Evolutionary conservation across 2,888 invertebrate genomes (phyloP).

Genomic region (Chromoteleia sp.): DNA sequence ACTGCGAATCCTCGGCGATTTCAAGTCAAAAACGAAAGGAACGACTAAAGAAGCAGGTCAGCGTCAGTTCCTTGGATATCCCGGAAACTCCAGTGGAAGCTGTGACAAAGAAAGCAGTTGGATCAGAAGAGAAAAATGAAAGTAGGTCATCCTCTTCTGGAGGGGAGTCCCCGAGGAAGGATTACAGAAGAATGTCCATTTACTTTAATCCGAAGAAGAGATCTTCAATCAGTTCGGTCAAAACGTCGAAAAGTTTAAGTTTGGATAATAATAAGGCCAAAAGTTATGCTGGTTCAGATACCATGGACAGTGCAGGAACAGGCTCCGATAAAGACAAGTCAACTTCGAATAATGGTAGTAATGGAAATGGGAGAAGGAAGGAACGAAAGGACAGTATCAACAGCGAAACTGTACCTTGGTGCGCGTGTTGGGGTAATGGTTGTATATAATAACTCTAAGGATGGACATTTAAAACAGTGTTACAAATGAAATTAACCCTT

Average conservation of each 20-base stretch:
- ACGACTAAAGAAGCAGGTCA: conserved; percentile 76
- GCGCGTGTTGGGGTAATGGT: conserved; percentile 94
- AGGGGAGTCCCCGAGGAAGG: conserved; percentile 83
- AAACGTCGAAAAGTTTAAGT: conserved; percentile 77
- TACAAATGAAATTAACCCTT: too few species aligned
- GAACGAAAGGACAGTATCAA: conserved; percentile 85
- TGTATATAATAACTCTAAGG: too few species aligned
- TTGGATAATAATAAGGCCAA: conserved; percentile 73
- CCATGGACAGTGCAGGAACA: conserved; percentile 58
- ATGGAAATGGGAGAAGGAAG: conserved; percentile 85
- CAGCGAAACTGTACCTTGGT: conserved; percentile 92
- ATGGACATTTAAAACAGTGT: too few species aligned
- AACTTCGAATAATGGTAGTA: conserved; percentile 87
- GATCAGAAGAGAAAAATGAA: conserved; percentile 79
- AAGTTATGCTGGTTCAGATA: conserved; percentile 69
- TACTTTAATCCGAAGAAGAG: conserved; percentile 80
- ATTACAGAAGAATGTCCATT: conserved; percentile 77
- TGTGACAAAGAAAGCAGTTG: conserved; percentile 68
- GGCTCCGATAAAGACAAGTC: conserved; percentile 88
- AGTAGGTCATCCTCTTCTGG: conserved; percentile 84
- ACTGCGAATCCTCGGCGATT: conserved; percentile 66
- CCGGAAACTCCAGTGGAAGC: conserved; percentile 72
- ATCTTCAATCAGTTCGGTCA: conserved; percentile 77
- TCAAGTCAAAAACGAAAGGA: conserved; percentile 73
- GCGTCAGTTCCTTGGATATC: conserved; percentile 74